Evolutionary conservation across 2,888 invertebrate species (phyloP).

Genomic region (Nomada goodeniana): DNA sequence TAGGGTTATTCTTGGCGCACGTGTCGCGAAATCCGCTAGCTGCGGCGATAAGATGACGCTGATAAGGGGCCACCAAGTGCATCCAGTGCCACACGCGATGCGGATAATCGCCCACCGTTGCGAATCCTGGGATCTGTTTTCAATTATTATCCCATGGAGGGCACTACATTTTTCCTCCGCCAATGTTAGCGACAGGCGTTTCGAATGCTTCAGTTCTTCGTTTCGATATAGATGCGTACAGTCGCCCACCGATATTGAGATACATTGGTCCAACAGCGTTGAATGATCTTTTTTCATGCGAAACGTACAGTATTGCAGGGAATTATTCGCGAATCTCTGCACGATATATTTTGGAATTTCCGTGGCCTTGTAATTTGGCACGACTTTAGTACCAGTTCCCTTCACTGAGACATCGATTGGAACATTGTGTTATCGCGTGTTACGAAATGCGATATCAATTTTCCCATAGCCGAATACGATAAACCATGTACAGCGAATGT

Average conservation of each 20-base stretch:
- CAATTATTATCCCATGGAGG: constrained; percentile 23
- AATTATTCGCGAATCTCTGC: too few species aligned
- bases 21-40: constrained; percentile 50
- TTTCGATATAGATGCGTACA: not conserved
- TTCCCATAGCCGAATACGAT: not conserved
- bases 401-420: not conserved
- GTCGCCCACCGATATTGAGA: too few species aligned
- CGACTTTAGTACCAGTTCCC: not conserved
- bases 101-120: constrained; percentile 22
- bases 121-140: constrained; percentile 44
- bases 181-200: not conserved
- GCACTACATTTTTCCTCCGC: not conserved
- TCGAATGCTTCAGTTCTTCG: not conserved
- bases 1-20: constrained; percentile 48
- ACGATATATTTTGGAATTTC: not conserved
- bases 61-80: constrained; percentile 42
- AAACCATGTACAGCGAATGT: not conserved
- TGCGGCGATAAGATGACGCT: constrained; percentile 53
- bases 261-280: too few species aligned
- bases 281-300: too few species aligned
- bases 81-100: not conserved
- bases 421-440: not conserved
- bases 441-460: not conserved
- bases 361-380: not conserved
- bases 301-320: too few species aligned